These are phyloP conservation scores for Aptenodytes forsteri DNA, from an alignment of 2,113 vertebrate genomes.

Conservation along the genomic window DNA sequence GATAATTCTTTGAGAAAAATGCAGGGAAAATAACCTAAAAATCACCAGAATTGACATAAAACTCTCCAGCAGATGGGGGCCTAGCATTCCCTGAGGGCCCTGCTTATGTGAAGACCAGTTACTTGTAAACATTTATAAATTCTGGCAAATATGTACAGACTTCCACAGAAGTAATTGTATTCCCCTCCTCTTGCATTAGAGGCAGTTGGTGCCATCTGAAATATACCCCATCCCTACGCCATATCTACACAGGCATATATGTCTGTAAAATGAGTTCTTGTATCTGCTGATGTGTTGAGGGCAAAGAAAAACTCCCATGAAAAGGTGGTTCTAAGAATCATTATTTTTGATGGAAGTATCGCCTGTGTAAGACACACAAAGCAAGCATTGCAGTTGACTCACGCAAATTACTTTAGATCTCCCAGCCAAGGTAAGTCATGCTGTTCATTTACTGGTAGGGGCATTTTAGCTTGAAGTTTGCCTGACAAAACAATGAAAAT, in stretches of 20 bases:
- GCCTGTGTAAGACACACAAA: background rate
- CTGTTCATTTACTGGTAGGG: background rate
- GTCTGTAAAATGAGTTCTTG: background rate
- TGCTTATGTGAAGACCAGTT: conserved; percentile 63
- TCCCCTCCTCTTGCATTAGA: conserved; percentile 40
- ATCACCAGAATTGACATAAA: conserved; percentile 69
- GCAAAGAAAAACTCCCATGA: background rate
- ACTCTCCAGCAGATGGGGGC: conserved; percentile 71
- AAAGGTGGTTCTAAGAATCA: background rate
- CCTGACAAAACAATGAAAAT: background rate
- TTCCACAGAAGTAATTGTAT: conserved; percentile 48
- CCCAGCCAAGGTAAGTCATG: background rate
- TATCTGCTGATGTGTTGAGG: background rate
- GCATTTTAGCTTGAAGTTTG: background rate
- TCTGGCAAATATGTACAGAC: conserved; percentile 62
- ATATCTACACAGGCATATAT: rapidly evolving
- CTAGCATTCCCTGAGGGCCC: conserved; percentile 68
- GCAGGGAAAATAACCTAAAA: conserved; percentile 55
- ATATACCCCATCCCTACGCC: background rate
- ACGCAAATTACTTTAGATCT: background rate
- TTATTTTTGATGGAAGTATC: background rate
- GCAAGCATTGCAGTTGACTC: background rate
- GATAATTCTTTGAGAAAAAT: conserved; percentile 61
- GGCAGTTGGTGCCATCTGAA: conserved; percentile 46
- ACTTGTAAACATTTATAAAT: conserved; percentile 72